Base-by-base conservation (phyloP, 1,140 invertebrate genomes). In the Sarcophaga bullata region DNA sequence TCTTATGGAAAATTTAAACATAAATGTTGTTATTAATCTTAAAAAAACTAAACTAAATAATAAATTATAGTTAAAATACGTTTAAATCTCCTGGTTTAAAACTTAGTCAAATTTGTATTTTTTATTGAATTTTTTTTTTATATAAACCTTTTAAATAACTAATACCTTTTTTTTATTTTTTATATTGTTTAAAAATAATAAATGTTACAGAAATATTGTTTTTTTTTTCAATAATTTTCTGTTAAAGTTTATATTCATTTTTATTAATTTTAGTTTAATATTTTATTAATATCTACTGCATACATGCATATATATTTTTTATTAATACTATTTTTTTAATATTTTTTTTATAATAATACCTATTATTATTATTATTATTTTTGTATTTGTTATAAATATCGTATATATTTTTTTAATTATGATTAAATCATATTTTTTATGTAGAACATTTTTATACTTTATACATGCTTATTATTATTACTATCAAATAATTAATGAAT, bases 391-490 rank as follows among this genome's bases (percentile, higher is more conserved):
- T 62, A 80, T 37, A 76, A 8, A 75, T 10, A 75, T 76, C n/a
- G 37, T 76, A 76, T n/a, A 80, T 62, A 80, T 62, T 80, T 62
- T 80, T 80, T 80, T 47, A 58, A 68, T 68, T 48, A 80, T 80
- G 50, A 50, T 68, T 50, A 78, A 78, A 78, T 52, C 75, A 78
- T 37, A 37, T 78, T 78, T 78, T 68, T 78, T 78, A 80, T 80
- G 58, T 80, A 80, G 58, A 80, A 80, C 15, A 62, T 80, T 58
- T 80, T 62, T 81, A 81, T 81, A 73, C 58, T 81, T 80, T 80
- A 80, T 80, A 80, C 58, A 81, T 81, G 47, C 68, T 81, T 81
- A 81, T 81, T 78, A 78, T 78, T 80, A 37, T 80, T 54, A 25
- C 19, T 52, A 81, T 58, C 52, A 72, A 81, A n/a, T 50, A n/a